Percentiles rank a stretch among this genome's conserved stretches.
These are phyloP conservation scores for Epinephelus coioides DNA, from an alignment of 2,797 vertebrate species.

Conservation along the genomic window DNA sequence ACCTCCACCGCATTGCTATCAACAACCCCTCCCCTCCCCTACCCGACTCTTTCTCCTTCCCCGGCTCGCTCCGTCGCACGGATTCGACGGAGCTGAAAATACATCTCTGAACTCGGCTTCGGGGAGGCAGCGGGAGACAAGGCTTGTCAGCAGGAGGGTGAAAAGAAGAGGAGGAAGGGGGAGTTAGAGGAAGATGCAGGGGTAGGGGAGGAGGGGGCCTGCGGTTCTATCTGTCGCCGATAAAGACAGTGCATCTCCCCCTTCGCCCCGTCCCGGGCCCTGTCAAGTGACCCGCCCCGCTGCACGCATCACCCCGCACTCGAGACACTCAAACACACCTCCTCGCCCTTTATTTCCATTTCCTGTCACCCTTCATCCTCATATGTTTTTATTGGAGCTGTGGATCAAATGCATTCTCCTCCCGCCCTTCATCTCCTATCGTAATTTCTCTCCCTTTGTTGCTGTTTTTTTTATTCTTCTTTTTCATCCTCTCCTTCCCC, in stretches of 20 bases:
- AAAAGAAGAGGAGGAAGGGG: slow-evolving; percentile 6
- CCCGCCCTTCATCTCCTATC: slow-evolving; percentile 1
- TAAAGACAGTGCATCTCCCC: slow-evolving; percentile 51
- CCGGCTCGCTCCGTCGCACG: background rate
- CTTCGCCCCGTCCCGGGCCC: background rate
- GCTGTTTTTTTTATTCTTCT: background rate
- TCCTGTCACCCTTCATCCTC: slow-evolving; percentile 21
- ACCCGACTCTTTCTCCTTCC: slow-evolving; percentile 1
- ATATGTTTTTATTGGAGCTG: slow-evolving; percentile 1
- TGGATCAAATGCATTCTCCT: background rate
- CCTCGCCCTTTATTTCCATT: slow-evolving; percentile 6
- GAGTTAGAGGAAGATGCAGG: background rate
- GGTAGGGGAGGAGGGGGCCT: background rate
- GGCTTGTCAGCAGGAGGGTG: slow-evolving; percentile 40
- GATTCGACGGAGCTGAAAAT: slow-evolving; percentile 55
- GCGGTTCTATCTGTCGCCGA: slow-evolving; percentile 46
- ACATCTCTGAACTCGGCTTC: slow-evolving; percentile 37
- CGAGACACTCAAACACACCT: background rate
- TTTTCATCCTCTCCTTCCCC: background rate
- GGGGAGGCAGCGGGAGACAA: slow-evolving; percentile 35
- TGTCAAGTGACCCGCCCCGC: slow-evolving; percentile 25
- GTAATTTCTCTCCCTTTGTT: background rate
- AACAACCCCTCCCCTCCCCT: background rate
- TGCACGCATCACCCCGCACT: background rate
- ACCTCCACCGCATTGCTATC: background rate